Percentiles rank a stretch among this genome's conserved stretches.
Evolutionary conservation across 2,797 vertebrate species (phyloP).

Genomic region (Rhodeus uyekii): DNA sequence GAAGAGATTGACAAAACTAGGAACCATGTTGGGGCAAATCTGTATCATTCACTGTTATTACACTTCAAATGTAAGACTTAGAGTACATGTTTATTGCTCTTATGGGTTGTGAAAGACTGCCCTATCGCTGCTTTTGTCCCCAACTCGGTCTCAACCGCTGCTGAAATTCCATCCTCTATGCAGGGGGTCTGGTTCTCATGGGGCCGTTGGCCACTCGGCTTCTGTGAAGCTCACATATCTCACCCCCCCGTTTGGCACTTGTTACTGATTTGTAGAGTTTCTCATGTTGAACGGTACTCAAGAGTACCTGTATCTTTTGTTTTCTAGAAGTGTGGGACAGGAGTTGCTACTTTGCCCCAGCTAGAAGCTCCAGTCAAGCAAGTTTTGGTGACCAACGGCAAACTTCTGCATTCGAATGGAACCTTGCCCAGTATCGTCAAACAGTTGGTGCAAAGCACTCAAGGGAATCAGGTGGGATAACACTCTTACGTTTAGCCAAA

Average conservation of each 20-base stretch:
- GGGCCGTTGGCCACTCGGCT: slow-evolving; percentile 22
- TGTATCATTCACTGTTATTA: background rate
- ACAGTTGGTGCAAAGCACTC: slow-evolving; percentile 74
- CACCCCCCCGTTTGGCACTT: slow-evolving; percentile 2
- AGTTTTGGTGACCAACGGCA: slow-evolving; percentile 80
- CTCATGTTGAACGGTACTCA: slow-evolving; percentile 23
- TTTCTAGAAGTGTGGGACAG: slow-evolving; percentile 73
- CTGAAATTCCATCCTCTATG: slow-evolving; percentile 74
- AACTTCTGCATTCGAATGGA: slow-evolving; percentile 76
- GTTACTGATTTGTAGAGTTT: slow-evolving; percentile 39
- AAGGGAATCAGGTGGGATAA: slow-evolving; percentile 68
- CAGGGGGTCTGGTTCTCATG: slow-evolving; percentile 68
- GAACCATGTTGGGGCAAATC: background rate
- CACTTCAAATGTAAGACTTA: slow-evolving; percentile 35
- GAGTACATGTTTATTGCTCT: slow-evolving; percentile 59
- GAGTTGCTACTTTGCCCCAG: slow-evolving; percentile 74
- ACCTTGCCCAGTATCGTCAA: slow-evolving; percentile 80
- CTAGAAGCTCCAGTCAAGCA: slow-evolving; percentile 78
- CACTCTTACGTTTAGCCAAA: background rate
- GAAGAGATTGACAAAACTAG: background rate
- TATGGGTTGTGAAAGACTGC: slow-evolving; percentile 57
- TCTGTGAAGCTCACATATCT: slow-evolving; percentile 32
- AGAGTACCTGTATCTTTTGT: slow-evolving; percentile 30
- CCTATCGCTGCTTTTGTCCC: slow-evolving; percentile 66
- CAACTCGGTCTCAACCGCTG: slow-evolving; percentile 57